Base-by-base conservation (phyloP, 2,888 invertebrate genomes). In the Polyploca ridens region DNA sequence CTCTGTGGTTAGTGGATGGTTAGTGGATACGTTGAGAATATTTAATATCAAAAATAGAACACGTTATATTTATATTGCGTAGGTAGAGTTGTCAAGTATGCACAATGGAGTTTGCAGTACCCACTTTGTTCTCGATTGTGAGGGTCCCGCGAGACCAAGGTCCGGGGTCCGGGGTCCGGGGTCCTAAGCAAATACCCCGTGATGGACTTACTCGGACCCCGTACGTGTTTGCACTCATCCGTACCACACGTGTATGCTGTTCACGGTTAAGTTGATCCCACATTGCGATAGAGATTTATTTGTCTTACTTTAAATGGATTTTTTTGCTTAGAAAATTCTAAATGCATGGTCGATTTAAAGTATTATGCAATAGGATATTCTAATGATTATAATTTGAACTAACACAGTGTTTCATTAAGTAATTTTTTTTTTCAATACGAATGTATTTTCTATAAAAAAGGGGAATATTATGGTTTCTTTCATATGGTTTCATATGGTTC, bases 71-170 rank as follows among this genome's bases (percentile, higher is more conserved):
- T 8, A 7, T 54, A 54, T 54, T 54, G 27, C 27, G 27, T 54
- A 8, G 19, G 13, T 41, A n/a, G 19, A 54, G 54, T 54, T n/a
- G 19, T 54, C 61, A 44, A 27, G 61, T 27, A 61, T 41, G 38
- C 41, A 41, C 19, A 61, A 61, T 44, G 61, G 44, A 44, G 41
- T 19, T 44, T 13, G 16, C 61, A 60, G 60, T 41, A 60, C 41
- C 19, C 60, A 61, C 61, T 61, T 61, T 41, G 61, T 19, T 19
- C 41, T 11, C 35, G 38, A 60, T 60, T 38, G 38, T 33, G 46
- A 58, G 38, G 41, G 41, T 19, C 41, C 60, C 35, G 16, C 16
- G 60, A 13, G 60, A 41, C 60, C 60, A 8, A 27, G 60, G 60
- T n/a, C 33, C 4, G 46, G 46, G n/a, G 0, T 8, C 46, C 14